Conservation (phyloP, 37 sponge, comb jelly and placozoan species). For the Halichondria panicea region DNA sequence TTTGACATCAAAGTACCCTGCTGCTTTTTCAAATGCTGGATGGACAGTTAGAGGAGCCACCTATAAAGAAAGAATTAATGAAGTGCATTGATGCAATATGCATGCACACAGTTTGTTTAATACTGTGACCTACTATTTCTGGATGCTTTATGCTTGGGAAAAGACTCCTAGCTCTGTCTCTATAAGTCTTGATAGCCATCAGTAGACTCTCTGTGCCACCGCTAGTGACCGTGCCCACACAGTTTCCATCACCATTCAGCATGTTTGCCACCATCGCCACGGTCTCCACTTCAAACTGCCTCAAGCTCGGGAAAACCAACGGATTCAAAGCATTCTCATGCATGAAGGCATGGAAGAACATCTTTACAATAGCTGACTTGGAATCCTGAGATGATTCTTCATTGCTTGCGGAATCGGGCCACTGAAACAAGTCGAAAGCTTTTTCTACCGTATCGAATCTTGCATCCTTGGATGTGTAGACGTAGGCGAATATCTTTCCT, state of each 20-base stretch:
- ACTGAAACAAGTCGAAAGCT: constrained; percentile 55
- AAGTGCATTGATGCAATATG: background rate
- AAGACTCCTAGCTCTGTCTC: constrained; percentile 75
- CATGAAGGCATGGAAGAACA: constrained; percentile 70
- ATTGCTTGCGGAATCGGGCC: background rate
- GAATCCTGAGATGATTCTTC: background rate
- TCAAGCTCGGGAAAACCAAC: constrained; percentile 76
- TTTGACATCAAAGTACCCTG: constrained; percentile 76
- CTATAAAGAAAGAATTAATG: constrained; percentile 16
- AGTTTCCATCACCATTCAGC: constrained; percentile 57
- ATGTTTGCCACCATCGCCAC: constrained; percentile 79
- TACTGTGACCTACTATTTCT: constrained; percentile 61
- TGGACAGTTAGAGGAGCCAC: constrained; percentile 85
- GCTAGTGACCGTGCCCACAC: constrained; percentile 70
- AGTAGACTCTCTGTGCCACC: constrained; percentile 96
- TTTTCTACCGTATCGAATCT: constrained; percentile 33
- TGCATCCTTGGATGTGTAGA: constrained; percentile 52
- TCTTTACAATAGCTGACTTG: constrained; percentile 41
- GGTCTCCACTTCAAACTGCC: constrained; percentile 76
- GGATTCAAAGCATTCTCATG: constrained; percentile 89
- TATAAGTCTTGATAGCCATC: constrained; percentile 86
- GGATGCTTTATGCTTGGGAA: constrained; percentile 77
- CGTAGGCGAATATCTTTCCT: constrained; percentile 77
- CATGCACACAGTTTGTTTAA: background rate
- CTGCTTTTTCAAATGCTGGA: constrained; percentile 90